Conservation (phyloP, 2,113 vertebrate species). For the Epinephelus lanceolatus region DNA sequence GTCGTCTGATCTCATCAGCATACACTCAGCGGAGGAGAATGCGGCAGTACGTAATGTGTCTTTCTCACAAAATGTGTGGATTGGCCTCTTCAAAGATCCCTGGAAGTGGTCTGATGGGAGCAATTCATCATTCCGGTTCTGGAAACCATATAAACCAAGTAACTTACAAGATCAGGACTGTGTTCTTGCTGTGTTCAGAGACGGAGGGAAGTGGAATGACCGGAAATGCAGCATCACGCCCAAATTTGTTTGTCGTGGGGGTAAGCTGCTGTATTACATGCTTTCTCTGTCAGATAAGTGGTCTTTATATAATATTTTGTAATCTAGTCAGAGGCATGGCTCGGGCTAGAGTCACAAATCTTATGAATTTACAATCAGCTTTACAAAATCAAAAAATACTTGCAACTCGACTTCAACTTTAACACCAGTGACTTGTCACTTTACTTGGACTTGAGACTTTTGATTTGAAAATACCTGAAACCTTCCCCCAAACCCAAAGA, state of each 20-base stretch:
- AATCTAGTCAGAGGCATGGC: neutral
- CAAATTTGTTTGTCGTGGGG: slow-evolving; percentile 67
- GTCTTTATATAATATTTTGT: neutral
- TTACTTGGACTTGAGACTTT: no score
- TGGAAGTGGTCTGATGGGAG: slow-evolving; percentile 80
- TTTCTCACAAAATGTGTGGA: slow-evolving; percentile 63
- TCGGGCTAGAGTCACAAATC: no score
- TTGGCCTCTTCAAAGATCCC: slow-evolving; percentile 78
- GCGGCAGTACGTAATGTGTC: slow-evolving; percentile 31
- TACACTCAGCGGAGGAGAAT: slow-evolving; percentile 67
- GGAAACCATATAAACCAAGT: slow-evolving; percentile 53
- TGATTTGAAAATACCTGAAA: no score
- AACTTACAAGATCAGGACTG: slow-evolving; percentile 48
- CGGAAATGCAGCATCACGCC: slow-evolving; percentile 2
- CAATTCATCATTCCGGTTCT: slow-evolving; percentile 71
- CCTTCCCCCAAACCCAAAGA: no score
- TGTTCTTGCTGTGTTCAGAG: slow-evolving; percentile 32
- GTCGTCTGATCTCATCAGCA: slow-evolving; percentile 70
- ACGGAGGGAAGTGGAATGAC: slow-evolving; percentile 70
- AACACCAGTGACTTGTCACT: no score
- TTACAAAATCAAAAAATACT: no score
- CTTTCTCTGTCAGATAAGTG: slow-evolving; percentile 1
- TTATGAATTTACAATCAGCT: no score
- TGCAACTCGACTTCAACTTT: no score
- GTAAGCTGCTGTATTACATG: slow-evolving; percentile 51